Base-by-base conservation (phyloP, 2,113 vertebrate species). In the Prochilodus magdalenae region DNA sequence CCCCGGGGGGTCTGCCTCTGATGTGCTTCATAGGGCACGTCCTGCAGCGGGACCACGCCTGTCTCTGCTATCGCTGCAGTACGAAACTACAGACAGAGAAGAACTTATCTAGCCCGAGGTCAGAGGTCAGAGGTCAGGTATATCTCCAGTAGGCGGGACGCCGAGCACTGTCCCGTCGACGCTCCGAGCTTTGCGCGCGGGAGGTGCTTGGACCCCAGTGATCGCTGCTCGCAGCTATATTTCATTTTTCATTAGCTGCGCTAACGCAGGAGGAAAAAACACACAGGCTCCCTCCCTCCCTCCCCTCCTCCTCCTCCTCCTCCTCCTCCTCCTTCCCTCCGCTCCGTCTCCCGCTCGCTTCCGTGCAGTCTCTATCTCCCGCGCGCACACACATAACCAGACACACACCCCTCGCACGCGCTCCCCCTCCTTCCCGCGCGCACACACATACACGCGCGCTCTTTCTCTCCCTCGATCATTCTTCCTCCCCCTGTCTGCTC, bases 171-270 rank as follows among this genome's bases (percentile, higher is more conserved):
- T 7, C 36, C 36, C 3, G 3, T 7, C 36, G 3, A 3, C 36
- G 36, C 36, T 36, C 40, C 51, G n/a, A 13, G 0, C n/a, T 0
- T 13, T 24, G n/a, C n/a, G 57, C 22, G 57, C n/a, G 57, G 12
- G 57, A 3, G 47, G 51, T 70, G 67, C 74, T 30, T 71, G 74
- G 73, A 13, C 71, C 82, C 79, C 71, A 44, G 33, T 7, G 73
- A 70, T 81, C 73, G 79, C 75, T 77, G 65, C 77, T 70, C 24
- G 51, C 29, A 18, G 51, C 77, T 70, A 63, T 79, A 79, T 79
- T 79, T 88, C 80, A 89, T 88, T 85, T 87, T 88, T 87, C 83
- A 87, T 89, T 86, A 85, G 81, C 83, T 62, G 73, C 85, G 71
- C 87, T 70, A 85, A 84, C 88, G 44, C 84, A 84, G 87, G 80